A percentile compares a stretch with the other conserved stretches of the same genome.
phyloP scores from a whole-genome alignment of 2,113 vertebrate species.

The Pseudopodoces humilis region DNA sequence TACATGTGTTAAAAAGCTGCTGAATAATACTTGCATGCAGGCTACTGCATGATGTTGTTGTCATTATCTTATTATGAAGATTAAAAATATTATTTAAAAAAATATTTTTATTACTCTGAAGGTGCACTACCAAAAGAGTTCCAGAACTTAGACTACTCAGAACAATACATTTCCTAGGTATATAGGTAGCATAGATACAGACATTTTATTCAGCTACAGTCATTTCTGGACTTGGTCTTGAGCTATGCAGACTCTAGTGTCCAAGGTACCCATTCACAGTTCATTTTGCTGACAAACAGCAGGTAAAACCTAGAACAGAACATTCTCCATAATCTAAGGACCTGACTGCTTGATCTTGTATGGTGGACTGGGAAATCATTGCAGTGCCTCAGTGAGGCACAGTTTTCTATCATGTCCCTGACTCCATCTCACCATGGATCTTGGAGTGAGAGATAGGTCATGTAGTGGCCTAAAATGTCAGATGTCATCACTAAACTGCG shows the following conservation, averaged over 20 bases:
- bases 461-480: not conserved
- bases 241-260: not conserved
- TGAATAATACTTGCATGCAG: not conserved
- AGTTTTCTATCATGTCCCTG: not conserved
- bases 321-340: not conserved
- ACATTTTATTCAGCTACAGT: not conserved
- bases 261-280: not conserved
- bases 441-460: not conserved
- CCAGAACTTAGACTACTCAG: not conserved
- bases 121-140: not conserved
- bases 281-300: not conserved
- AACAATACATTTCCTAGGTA: not conserved
- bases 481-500: not conserved
- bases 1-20: not conserved
- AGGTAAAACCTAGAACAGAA: not conserved
- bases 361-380: not conserved
- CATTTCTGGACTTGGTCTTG: not conserved
- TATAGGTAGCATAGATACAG: not conserved
- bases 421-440: not conserved
- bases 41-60: not conserved
- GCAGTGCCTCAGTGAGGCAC: not conserved
- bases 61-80: not conserved
- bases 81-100: not conserved
- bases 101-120: not conserved
- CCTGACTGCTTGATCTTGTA: not conserved